Percentiles rank a stretch among this genome's conserved stretches.
Conservation (phyloP, 2,113 vertebrate genomes). For the Microcebus murinus region DNA sequence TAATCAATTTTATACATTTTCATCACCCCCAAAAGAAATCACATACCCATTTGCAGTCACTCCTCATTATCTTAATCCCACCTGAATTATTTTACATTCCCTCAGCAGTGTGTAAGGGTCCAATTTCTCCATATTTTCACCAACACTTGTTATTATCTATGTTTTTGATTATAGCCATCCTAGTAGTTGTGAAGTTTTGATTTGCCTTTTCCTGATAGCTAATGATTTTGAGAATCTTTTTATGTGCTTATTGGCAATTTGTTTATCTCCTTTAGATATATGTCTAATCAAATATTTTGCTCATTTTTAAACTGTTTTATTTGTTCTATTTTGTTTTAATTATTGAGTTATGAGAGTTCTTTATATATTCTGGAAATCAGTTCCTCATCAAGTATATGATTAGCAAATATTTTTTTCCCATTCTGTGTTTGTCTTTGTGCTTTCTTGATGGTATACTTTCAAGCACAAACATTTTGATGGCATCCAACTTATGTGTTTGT, state of each 20-base stretch:
- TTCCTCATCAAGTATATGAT: not conserved
- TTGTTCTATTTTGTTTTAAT: not conserved
- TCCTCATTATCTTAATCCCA: not conserved
- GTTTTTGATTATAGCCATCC: not conserved
- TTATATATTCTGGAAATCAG: not conserved
- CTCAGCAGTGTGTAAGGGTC: not conserved
- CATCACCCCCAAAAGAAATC: not conserved
- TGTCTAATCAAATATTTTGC: not conserved
- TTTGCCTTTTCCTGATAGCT: not conserved
- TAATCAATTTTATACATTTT: not conserved
- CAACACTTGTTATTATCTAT: not conserved
- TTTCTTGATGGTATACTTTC: not conserved
- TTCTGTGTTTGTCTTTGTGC: not conserved
- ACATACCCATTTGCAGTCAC: not conserved
- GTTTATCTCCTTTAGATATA: not conserved
- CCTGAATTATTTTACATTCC: not conserved
- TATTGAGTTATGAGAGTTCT: not conserved
- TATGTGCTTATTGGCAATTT: not conserved
- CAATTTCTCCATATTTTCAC: not conserved
- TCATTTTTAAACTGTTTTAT: not conserved
- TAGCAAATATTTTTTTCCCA: not conserved
- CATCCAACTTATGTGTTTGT: not conserved
- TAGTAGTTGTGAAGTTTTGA: not conserved
- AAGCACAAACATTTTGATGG: not conserved
- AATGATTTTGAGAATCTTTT: not conserved